These are phyloP conservation scores for Athene noctua DNA, from an alignment of 2,113 vertebrate genomes.

Conservation along the genomic window DNA sequence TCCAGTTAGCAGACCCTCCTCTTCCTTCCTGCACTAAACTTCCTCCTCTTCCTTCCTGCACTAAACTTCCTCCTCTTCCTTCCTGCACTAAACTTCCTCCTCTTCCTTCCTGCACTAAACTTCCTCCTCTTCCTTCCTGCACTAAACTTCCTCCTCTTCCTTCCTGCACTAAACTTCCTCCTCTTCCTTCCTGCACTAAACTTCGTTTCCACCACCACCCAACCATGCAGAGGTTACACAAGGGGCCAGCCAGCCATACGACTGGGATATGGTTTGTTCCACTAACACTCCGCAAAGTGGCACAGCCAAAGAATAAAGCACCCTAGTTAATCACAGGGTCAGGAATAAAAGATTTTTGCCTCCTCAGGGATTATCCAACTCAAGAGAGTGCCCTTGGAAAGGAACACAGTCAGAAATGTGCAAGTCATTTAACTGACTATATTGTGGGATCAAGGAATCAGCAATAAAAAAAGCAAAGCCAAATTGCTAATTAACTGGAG, in stretches of 20 bases:
- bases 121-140: not conserved
- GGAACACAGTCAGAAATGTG: not conserved
- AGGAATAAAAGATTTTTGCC: not conserved
- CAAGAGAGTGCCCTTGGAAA: not conserved
- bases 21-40: not conserved
- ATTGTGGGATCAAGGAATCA: not conserved
- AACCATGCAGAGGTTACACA: rapidly evolving
- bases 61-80: not conserved
- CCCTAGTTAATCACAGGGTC: not conserved
- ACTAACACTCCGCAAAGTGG: not conserved
- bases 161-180: not conserved
- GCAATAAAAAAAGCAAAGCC: not conserved
- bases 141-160: not conserved
- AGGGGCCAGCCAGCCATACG: not conserved
- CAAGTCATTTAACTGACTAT: not conserved
- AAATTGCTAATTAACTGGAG: not conserved
- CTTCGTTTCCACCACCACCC: not conserved
- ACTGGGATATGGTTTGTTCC: not conserved
- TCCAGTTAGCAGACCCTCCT: not conserved
- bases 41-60: not conserved
- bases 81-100: not conserved
- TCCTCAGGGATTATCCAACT: not conserved
- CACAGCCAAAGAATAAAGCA: not conserved
- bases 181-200: not conserved
- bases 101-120: not conserved